phyloP scores from a whole-genome alignment of 2,888 invertebrate species.

The Phaonia tiefii region DNA sequence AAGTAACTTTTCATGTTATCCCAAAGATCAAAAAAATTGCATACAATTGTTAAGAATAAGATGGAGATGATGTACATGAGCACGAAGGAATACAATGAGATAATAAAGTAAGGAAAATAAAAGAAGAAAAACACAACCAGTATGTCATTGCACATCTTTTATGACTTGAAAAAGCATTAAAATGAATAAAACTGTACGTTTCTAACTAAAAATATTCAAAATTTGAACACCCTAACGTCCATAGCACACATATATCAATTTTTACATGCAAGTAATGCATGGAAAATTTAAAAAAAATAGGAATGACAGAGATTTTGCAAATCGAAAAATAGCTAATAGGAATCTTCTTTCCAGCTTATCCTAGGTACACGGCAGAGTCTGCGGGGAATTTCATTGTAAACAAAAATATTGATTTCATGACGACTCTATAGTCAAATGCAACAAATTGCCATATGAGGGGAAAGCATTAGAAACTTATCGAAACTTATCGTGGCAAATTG shows the following conservation, averaged over 20 bases:
- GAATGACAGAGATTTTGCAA: too few species aligned
- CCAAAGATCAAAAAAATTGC: slow-evolving; percentile 27
- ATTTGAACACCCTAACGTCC: background rate
- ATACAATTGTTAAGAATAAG: slow-evolving; percentile 17
- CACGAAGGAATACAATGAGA: background rate
- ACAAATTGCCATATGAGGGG: too few species aligned
- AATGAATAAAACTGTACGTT: slow-evolving; percentile 20
- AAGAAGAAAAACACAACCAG: slow-evolving; percentile 7
- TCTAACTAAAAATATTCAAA: slow-evolving; percentile 3
- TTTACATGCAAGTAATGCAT: background rate
- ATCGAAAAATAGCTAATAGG: too few species aligned
- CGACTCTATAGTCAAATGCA: too few species aligned
- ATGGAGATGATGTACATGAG: slow-evolving; percentile 32
- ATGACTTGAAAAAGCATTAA: slow-evolving; percentile 25
- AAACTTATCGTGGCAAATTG: too few species aligned
- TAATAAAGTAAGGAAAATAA: background rate
- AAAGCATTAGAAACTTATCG: too few species aligned
- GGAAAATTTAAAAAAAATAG: too few species aligned
- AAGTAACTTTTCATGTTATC: slow-evolving; percentile 36
- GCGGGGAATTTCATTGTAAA: too few species aligned
- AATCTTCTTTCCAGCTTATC: too few species aligned
- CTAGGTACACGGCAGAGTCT: too few species aligned
- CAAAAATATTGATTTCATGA: too few species aligned
- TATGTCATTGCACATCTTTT: slow-evolving; percentile 12
- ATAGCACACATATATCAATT: background rate